Evolutionary conservation across 2,888 invertebrate genomes (phyloP), one percentile per base, ranked within the genome.

Genomic region (Choristoneura rosaceana): DNA sequence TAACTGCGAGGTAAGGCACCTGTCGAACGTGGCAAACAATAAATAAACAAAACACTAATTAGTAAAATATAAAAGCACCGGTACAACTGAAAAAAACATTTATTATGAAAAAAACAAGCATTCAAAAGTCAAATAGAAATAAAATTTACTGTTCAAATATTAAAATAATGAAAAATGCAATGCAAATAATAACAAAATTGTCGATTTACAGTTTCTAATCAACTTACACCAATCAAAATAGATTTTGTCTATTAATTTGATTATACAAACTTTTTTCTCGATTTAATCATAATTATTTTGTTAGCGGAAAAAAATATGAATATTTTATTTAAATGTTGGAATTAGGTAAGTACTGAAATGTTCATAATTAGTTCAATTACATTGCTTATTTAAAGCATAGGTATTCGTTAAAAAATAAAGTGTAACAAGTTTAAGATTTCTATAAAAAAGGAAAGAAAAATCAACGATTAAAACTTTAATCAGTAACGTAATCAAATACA

Each of bases 1-100:
- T 96, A 69, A 95, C 93, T 83, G 97, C 96, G 84, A 99, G 94
- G 76, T 97, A 97, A 73, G 96, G 95, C 68, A 98, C 97, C 97
- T 97, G 94, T 82, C 80, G 83, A 85, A 87, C 77, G 79, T 80
- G 77, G 83, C 84, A 87, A 88, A 88, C 66, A 38, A 70, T 59
- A 75, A 77, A 69, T 71, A 73, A 75, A 62, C 71, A 81, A 77
- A 77, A 80, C 80, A 77, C n/a, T 47, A 14, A 47, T 33, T 41
- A 67, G n/a, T 78, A 79, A 78, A 84, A 84, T 82, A 82, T 75
- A 80, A 25, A 25, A 77, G 77, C 75, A 75, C 8, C 10, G 10
- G 25, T 77, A 82, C 85, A 85, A 87, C 87, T 88, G 84, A 87
- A 89, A 88, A 85, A 82, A 87, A 84, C 14, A 84, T 91, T 88